Evolutionary conservation across 2,888 invertebrate genomes (phyloP).

Genomic region (Lithophane ornitopus): DNA sequence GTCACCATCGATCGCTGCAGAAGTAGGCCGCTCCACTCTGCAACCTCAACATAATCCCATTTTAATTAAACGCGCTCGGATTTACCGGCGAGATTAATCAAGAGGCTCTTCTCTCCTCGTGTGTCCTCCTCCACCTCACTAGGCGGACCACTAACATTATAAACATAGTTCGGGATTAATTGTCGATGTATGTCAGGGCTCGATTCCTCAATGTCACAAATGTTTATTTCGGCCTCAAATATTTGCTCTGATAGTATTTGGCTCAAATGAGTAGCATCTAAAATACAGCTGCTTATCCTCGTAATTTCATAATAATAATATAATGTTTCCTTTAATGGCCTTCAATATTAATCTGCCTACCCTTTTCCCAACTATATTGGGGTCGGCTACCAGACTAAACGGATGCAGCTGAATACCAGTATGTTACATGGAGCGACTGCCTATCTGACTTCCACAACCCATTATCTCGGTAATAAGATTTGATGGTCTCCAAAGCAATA

Average conservation of each 20-base stretch:
- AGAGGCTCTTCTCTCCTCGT: slow-evolving; percentile 70
- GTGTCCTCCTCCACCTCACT: slow-evolving; percentile 29
- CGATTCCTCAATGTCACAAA: slow-evolving; percentile 7
- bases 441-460: no score
- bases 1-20: slow-evolving; percentile 55
- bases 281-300: neutral
- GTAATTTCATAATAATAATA: neutral
- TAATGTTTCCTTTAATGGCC: neutral
- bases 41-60: slow-evolving; percentile 83
- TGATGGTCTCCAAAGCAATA: slow-evolving; percentile 1
- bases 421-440: no score
- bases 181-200: slow-evolving; percentile 1
- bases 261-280: neutral
- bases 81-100: slow-evolving; percentile 82
- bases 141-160: slow-evolving; percentile 16
- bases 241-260: slow-evolving; percentile 13
- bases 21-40: slow-evolving; percentile 68
- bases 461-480: no score
- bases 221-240: slow-evolving; percentile 7
- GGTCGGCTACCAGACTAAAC: no score
- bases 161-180: slow-evolving; percentile 22
- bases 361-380: no score
- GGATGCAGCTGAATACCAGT: no score
- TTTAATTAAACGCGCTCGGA: slow-evolving; percentile 84
- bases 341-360: neutral